Conservation (phyloP, 1,140 invertebrate genomes). For the Diuraphis noxia region DNA sequence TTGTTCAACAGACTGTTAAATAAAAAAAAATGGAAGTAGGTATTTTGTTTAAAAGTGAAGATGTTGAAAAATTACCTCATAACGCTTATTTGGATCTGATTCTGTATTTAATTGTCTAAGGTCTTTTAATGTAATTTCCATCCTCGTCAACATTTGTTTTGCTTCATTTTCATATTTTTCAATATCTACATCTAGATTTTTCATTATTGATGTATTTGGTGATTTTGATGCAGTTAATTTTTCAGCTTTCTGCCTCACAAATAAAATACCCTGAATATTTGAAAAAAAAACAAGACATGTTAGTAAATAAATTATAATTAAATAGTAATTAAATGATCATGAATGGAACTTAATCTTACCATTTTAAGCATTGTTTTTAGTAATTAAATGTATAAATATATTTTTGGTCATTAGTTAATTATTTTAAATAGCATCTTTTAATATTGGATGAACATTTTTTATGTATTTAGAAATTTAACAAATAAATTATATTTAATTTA, state of each 20-base stretch:
- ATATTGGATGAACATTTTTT: not conserved
- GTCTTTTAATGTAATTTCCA: slow-evolving; percentile 46
- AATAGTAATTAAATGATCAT: not conserved
- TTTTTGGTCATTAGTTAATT: not conserved
- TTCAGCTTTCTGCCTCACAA: not conserved
- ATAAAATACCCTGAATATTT: slow-evolving; percentile 21
- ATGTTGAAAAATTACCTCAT: not conserved
- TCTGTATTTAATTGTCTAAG: slow-evolving; percentile 43
- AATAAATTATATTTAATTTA: not conserved
- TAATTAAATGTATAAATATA: not conserved
- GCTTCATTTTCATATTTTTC: slow-evolving; percentile 57
- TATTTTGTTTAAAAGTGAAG: not conserved
- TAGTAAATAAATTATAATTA: not conserved
- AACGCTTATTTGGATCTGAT: slow-evolving; percentile 48
- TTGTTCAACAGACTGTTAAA: slow-evolving; percentile 65
- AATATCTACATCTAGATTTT: slow-evolving; percentile 57
- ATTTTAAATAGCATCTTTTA: not conserved
- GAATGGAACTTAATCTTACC: not conserved
- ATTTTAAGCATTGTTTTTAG: not conserved
- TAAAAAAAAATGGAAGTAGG: not conserved
- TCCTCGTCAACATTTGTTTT: slow-evolving; percentile 22
- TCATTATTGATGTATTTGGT: slow-evolving; percentile 42
- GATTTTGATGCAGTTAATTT: not conserved
- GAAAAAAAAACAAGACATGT: not conserved
- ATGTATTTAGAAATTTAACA: not conserved